phyloP scores from a whole-genome alignment of 2,113 vertebrate species.

The Macaca nemestrina region DNA sequence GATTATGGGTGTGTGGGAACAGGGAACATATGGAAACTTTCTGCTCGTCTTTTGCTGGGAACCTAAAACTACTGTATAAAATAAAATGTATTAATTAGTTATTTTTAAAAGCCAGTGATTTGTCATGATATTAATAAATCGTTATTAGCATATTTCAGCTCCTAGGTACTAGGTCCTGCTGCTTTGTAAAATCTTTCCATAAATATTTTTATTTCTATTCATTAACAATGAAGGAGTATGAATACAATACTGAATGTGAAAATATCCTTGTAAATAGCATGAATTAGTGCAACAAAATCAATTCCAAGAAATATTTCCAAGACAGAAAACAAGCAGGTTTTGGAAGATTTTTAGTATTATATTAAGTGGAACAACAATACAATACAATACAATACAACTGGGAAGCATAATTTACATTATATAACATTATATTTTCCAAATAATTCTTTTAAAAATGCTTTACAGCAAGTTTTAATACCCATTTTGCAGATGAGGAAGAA shows the following conservation, averaged over 20 bases:
- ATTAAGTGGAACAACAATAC: not conserved
- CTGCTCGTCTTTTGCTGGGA: not conserved
- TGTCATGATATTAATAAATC: not conserved
- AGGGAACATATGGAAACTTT: not conserved
- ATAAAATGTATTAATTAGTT: not conserved
- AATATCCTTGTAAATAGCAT: not conserved
- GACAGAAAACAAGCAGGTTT: not conserved
- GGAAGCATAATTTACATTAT: not conserved
- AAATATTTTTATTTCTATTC: not conserved
- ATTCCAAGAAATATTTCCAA: not conserved
- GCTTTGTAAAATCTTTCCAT: not conserved
- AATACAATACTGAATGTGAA: not conserved
- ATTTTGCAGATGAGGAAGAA: not conserved
- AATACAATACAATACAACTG: not conserved
- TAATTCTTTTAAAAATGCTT: not conserved
- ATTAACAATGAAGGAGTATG: not conserved
- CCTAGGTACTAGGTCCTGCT: not conserved
- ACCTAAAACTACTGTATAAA: not conserved
- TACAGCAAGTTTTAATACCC: not conserved
- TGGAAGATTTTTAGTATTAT: not conserved
- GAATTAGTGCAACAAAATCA: not conserved
- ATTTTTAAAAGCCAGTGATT: not conserved
- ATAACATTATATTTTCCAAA: not conserved
- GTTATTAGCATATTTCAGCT: not conserved
- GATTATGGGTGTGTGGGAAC: accelerated